phyloP scores from a whole-genome alignment of 2,113 vertebrate genomes.

The Cinclus cinclus region DNA sequence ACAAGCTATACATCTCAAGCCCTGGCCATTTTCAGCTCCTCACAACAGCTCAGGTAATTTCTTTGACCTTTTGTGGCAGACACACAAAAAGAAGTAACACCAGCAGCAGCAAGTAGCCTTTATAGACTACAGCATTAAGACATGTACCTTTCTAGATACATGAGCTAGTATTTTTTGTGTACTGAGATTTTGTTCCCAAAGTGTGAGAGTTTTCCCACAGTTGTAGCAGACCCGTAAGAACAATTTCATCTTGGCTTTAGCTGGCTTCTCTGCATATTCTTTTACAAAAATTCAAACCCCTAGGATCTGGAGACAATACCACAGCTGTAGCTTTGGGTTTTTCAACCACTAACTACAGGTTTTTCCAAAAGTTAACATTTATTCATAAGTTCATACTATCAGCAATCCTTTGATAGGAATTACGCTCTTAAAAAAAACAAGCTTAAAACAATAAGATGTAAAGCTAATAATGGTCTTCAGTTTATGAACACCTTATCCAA shows the following conservation, averaged over 20 bases:
- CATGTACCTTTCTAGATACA: background rate
- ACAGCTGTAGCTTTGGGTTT: background rate
- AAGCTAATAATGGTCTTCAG: slow-evolving; percentile 36
- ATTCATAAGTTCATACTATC: slow-evolving; percentile 55
- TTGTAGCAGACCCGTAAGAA: background rate
- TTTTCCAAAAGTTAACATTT: slow-evolving; percentile 68
- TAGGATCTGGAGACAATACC: background rate
- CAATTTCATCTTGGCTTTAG: background rate
- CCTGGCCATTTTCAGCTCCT: background rate
- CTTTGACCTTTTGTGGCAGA: background rate
- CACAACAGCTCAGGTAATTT: background rate
- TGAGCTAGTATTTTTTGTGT: fast-evolving
- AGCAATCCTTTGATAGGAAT: slow-evolving; percentile 29
- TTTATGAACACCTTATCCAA: slow-evolving; percentile 35
- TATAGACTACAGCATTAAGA: background rate
- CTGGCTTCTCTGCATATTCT: background rate
- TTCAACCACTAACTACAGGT: slow-evolving; percentile 35
- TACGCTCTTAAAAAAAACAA: slow-evolving; percentile 47
- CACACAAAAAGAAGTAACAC: background rate
- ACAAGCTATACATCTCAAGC: background rate
- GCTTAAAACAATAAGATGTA: slow-evolving; percentile 48
- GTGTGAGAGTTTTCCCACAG: background rate
- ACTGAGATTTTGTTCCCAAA: background rate
- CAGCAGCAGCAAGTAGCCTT: background rate
- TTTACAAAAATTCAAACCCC: background rate